Evolutionary conservation across 2,113 vertebrate species (phyloP), one percentile per base, ranked within the genome.

Genomic region (Riparia riparia): DNA sequence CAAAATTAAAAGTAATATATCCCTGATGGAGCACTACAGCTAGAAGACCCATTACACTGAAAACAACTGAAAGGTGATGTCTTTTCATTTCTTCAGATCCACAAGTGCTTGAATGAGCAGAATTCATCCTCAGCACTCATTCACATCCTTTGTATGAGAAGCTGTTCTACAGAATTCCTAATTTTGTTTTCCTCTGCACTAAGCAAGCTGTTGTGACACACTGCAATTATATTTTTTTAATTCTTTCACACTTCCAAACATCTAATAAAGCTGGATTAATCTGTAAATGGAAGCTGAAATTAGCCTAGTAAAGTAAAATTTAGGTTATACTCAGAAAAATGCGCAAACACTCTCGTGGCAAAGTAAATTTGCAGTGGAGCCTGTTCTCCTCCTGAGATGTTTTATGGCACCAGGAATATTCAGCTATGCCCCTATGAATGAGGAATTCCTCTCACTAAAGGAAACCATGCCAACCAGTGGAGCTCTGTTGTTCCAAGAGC

Each of bases 371-470:
- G 26, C 53, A 81, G 20, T 44, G 49, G 15, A 78, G 28, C 14
- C 51, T 56, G 4, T 13, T 58, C 11, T 78, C 12, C 42, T 49
- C 76, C 51, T 19, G 31, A 83, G 44, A 13, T 12, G 63, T 14
- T 78, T 44, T 14, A 70, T 13, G 39, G 76, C 42, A 60, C 24
- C 65, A 58, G 53, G 47, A 82, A 58, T 9, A 73, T 17, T 39
- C 39, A 57, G 50, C 10, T 29, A 4, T 21, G 20, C 3, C 50
- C 66, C 16, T 12, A 2, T 4, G 25, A 80, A 57, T 1, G 0
- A 54, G 19, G 14, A 31, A 91, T 24, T 63, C 44, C 57, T 86
- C 41, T 51, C 53, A 29, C 21, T 29, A 56, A 60, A 87, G 31
- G 51, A 86, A 86, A 69, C n/a, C n/a, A 69, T 4, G 44, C 68